A percentile compares a stretch with the other conserved stretches of the same genome.
Evolutionary conservation across 1,140 invertebrate species (phyloP).

Genomic region (Orius laevigatus): DNA sequence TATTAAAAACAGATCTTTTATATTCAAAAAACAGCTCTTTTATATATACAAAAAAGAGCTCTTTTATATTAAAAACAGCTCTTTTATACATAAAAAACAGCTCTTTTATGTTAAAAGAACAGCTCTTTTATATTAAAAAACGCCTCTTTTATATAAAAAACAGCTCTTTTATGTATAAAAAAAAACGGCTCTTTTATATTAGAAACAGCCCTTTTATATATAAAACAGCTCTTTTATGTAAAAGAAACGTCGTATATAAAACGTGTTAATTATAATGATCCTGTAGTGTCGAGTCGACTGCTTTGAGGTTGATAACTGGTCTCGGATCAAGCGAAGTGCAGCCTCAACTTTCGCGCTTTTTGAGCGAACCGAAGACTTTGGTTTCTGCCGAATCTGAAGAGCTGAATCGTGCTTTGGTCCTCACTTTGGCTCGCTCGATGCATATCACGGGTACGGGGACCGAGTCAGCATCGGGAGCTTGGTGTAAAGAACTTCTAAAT

Average conservation of each 20-base stretch:
- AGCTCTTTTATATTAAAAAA: background rate
- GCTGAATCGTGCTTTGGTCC: conserved; percentile 74
- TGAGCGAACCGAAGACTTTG: conserved; percentile 73
- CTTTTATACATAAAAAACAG: too few species aligned
- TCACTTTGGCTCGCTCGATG: conserved; percentile 85
- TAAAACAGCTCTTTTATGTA: conserved; percentile 17
- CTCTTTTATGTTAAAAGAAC: too few species aligned
- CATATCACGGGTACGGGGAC: conserved; percentile 68
- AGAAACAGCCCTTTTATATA: too few species aligned
- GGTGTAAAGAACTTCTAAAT: conserved; percentile 78
- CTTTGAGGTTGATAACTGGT: conserved; percentile 76
- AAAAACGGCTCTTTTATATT: too few species aligned
- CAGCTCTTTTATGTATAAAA: too few species aligned
- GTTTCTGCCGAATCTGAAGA: conserved; percentile 90
- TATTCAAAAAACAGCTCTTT: too few species aligned
- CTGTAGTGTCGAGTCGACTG: conserved; percentile 81
- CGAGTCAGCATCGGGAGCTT: conserved; percentile 47
- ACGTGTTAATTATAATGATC: too few species aligned
- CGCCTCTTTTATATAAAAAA: background rate
- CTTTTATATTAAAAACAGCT: too few species aligned
- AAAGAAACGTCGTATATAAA: too few species aligned
- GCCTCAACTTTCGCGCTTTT: conserved; percentile 69
- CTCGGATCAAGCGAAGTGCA: conserved; percentile 84
- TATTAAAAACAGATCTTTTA: too few species aligned
- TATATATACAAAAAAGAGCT: too few species aligned